Base-by-base conservation (phyloP, 2,113 vertebrate genomes). In the Zootoca vivipara region DNA sequence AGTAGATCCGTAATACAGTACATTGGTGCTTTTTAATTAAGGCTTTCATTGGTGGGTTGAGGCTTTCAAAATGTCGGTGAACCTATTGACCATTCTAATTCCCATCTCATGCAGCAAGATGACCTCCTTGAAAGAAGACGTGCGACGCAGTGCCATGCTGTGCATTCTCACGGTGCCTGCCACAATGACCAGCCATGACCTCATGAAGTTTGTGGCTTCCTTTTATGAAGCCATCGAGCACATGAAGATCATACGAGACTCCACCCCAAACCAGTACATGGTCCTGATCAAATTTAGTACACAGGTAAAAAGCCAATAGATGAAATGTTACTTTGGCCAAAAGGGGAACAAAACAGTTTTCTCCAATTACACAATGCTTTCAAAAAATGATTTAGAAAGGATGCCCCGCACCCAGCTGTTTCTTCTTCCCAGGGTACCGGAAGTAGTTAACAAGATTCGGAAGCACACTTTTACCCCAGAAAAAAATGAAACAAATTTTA, bases 201-300 rank as follows among this genome's bases (percentile, higher is more conserved):
- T 99, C 91, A 99, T 99, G 98, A 99, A 98, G 97, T 99, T 99
- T n/a, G 95, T 99, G 95, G 99, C 98, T 18, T 98, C 98, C 0
- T 99, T 98, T 94, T 98, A 98, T 15, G 99, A 99, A 1, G 99
- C 98, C 40, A 99, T 99, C 22, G 98, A 99, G 95, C 99, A 99
- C 94, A 99, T 99, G 99, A 99, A 99, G 96, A 99, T 99, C 95
- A 99, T 99, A 92, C 96, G 98, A 35, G 99, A 99, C 95, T 99
- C 99, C 73, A 99, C 98, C 67, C 99, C 98, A 0, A 99, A 99
- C 96, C 98, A 99, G 90, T 99, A 99, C 94, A 99, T 99, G 99
- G 98, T 98, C 90, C 97, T 99, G 90, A 98, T 99, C 88, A 99
- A 99, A 94, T 99, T 99, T 85, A 97, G 97, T 84, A 93, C 97